Evolutionary conservation across 2,113 vertebrate species (phyloP).

Genomic region (Tringa solitaria): DNA sequence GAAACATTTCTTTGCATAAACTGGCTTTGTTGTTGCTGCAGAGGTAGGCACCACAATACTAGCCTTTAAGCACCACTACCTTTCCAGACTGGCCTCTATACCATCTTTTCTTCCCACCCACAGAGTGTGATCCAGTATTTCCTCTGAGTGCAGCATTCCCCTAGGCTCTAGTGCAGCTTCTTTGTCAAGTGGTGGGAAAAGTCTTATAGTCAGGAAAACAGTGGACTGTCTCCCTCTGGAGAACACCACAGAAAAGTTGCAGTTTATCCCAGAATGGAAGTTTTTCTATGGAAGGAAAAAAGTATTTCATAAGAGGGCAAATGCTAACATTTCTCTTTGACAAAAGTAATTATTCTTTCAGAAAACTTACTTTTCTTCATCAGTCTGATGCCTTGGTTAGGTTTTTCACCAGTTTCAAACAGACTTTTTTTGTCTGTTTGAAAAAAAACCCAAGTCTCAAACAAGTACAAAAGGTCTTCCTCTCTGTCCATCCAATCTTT

Average conservation of each 20-base stretch:
- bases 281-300: not conserved
- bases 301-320: not conserved
- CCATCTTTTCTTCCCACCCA: not conserved
- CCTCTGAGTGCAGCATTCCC: not conserved
- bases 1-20: not conserved
- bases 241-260: not conserved
- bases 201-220: not conserved
- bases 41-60: not conserved
- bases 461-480: not conserved
- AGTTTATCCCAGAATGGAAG: not conserved
- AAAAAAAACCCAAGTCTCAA: not conserved
- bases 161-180: not conserved
- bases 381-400: not conserved
- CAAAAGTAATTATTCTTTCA: not conserved
- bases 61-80: not conserved
- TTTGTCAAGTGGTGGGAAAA: not conserved
- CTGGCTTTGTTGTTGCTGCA: not conserved
- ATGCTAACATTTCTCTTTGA: not conserved
- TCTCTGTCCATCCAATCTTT: not conserved
- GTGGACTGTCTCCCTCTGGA: not conserved
- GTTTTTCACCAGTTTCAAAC: not conserved
- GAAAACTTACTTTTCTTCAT: not conserved
- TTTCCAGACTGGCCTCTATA: not conserved
- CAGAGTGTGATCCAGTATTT: not conserved
- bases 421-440: not conserved